Conservation (phyloP, 2,797 vertebrate species). For the Dicrostonyx torquatus region DNA sequence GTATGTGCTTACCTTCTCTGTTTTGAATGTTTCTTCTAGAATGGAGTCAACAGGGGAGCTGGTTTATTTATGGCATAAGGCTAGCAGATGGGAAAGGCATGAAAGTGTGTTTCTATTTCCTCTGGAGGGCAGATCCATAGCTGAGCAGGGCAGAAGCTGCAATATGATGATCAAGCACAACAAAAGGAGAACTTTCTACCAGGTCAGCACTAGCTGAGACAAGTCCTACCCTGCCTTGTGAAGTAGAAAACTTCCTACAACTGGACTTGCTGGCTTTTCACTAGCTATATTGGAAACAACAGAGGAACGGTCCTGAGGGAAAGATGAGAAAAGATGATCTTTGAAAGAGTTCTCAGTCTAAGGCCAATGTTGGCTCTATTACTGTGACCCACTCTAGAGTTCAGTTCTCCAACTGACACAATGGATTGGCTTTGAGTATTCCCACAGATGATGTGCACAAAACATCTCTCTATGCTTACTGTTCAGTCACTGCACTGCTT, state of each 20-base stretch:
- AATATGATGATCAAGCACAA: background rate
- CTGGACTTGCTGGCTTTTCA: background rate
- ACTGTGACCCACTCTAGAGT: background rate
- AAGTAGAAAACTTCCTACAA: background rate
- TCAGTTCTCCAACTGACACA: slow-evolving; percentile 12
- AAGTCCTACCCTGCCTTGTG: background rate
- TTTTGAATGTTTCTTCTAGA: background rate
- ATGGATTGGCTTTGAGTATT: background rate
- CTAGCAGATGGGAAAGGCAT: background rate
- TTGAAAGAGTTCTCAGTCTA: background rate
- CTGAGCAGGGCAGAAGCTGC: background rate
- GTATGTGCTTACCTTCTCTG: background rate
- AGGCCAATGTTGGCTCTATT: background rate
- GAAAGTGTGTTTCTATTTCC: background rate
- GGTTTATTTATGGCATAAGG: slow-evolving; percentile 15
- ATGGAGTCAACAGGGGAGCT: background rate
- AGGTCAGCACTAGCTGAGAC: background rate
- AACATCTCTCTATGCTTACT: background rate
- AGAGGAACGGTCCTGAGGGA: background rate
- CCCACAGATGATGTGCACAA: background rate
- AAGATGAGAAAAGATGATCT: background rate
- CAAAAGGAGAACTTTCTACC: background rate
- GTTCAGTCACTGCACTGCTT: background rate
- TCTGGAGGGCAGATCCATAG: background rate
- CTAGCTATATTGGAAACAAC: too few species aligned